Evolutionary conservation across 2,888 invertebrate species (phyloP).

Genomic region (Incurvaria masculella): DNA sequence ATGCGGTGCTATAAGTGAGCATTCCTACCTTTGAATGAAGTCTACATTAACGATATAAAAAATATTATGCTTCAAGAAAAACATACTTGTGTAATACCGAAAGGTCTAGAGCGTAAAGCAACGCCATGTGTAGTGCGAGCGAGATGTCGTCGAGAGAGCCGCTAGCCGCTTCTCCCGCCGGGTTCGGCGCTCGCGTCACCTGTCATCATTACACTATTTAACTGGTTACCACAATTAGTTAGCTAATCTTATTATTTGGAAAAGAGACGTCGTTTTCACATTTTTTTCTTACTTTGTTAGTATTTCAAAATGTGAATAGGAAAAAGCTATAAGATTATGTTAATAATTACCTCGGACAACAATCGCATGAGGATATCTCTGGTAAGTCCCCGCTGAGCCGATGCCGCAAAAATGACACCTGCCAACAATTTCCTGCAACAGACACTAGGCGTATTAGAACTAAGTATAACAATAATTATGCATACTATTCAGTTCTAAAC

Average conservation of each 20-base stretch:
- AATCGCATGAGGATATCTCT: constrained; percentile 66
- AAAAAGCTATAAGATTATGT: too few species aligned
- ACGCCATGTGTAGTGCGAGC: constrained; percentile 75
- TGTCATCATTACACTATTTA: too few species aligned
- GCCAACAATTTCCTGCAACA: constrained; percentile 37
- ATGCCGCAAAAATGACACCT: constrained; percentile 40
- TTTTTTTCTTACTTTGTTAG: too few species aligned
- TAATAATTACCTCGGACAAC: constrained; percentile 47
- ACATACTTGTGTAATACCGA: constrained; percentile 64
- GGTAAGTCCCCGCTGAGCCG: constrained; percentile 58
- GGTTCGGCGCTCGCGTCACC: constrained; percentile 28
- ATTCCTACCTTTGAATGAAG: not conserved
- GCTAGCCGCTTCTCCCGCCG: constrained; percentile 60
- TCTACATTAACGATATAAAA: not conserved
- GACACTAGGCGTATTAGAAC: too few species aligned
- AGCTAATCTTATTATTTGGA: too few species aligned
- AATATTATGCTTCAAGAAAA: not conserved
- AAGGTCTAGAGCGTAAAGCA: constrained; percentile 80
- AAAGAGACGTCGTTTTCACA: too few species aligned
- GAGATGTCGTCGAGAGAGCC: constrained; percentile 78
- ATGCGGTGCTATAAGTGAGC: not conserved
- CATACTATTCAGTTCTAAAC: too few species aligned
- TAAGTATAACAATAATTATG: too few species aligned
- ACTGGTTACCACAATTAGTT: too few species aligned
- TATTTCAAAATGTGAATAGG: too few species aligned